Conservation (phyloP, 2,113 vertebrate species). For the Anarhynchus alexandrinus region DNA sequence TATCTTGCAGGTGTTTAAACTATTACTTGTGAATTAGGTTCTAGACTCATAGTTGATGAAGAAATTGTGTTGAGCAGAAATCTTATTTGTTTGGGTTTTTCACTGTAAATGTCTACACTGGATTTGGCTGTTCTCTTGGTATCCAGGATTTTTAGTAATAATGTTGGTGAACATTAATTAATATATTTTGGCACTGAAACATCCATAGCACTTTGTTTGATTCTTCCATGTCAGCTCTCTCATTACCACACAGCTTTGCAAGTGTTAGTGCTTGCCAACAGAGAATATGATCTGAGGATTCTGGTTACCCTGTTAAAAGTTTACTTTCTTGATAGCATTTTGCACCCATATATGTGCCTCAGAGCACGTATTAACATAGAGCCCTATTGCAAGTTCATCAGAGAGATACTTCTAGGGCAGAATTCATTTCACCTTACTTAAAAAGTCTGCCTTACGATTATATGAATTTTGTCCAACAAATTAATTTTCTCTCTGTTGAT, state of each 20-base stretch:
- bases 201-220: not conserved
- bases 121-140: not conserved
- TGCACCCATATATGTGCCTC: not conserved
- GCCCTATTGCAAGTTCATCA: not conserved
- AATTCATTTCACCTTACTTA: not conserved
- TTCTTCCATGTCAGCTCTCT: not conserved
- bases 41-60: not conserved
- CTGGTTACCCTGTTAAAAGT: not conserved
- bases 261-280: not conserved
- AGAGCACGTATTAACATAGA: not conserved
- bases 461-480: not conserved
- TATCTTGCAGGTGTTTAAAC: not conserved
- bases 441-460: not conserved
- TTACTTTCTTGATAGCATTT: not conserved
- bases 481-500: not conserved
- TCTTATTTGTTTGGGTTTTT: not conserved
- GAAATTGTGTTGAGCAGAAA: not conserved
- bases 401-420: not conserved
- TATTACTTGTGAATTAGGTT: not conserved
- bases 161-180: not conserved
- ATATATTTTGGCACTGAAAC: not conserved
- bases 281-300: accelerated
- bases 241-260: not conserved
- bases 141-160: not conserved
- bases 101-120: not conserved